Percentiles rank a stretch among this genome's conserved stretches.
These are phyloP conservation scores for Sisyra nigra DNA, from an alignment of 2,888 invertebrate genomes.

Conservation along the genomic window DNA sequence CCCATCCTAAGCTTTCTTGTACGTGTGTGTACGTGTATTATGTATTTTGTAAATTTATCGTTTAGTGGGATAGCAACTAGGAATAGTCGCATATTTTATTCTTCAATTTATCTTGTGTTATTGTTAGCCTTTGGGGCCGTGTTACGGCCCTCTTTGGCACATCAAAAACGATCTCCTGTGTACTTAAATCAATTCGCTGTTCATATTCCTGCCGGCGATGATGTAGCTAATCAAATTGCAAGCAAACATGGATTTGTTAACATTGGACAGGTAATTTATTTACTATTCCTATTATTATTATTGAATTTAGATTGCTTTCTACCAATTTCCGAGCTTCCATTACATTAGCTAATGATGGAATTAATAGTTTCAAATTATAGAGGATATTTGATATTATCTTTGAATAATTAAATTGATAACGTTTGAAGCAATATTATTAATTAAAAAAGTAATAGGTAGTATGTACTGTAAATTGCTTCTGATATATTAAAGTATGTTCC, in stretches of 20 bases:
- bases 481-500: no score
- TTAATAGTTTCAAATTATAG: no score
- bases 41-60: constrained; percentile 6
- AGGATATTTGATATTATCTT: no score
- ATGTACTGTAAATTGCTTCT: no score
- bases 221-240: constrained; percentile 63
- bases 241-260: constrained; percentile 72
- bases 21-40: constrained; percentile 2
- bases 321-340: neutral
- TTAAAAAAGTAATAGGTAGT: no score
- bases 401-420: no score
- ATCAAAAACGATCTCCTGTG: constrained; percentile 23
- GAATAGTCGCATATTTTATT: no score
- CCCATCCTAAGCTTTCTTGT: no score
- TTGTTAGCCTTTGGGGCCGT: neutral
- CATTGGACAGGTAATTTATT: constrained; percentile 65
- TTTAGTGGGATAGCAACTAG: neutral
- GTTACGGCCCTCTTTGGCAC: neutral
- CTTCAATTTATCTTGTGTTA: neutral
- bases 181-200: constrained; percentile 78
- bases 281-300: neutral
- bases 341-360: no score
- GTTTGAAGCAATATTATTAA: no score
- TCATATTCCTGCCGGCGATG: constrained; percentile 56
- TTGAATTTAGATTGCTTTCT: neutral